Conservation (phyloP, 2,113 vertebrate genomes). For the Elephantulus edwardii region DNA sequence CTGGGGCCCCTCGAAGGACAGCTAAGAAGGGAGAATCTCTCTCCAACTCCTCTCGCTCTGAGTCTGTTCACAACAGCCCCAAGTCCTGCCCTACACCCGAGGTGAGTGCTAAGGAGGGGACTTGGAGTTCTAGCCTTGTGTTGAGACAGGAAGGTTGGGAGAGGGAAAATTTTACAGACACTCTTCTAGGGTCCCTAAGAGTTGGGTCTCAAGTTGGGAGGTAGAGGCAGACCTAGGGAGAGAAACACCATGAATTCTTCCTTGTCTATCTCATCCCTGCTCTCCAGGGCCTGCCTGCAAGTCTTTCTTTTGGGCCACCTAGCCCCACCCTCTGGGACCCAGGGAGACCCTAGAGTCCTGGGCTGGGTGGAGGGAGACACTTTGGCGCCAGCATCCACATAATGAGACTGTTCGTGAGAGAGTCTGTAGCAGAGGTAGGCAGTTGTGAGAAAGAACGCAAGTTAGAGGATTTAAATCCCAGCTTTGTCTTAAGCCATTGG, state of each 20-base stretch:
- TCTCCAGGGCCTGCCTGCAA: not conserved
- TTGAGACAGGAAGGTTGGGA: not conserved
- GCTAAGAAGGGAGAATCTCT: conserved; percentile 81
- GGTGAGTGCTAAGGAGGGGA: conserved; percentile 83
- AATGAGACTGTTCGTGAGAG: not conserved
- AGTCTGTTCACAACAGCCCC: conserved; percentile 91
- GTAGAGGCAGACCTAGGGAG: not conserved
- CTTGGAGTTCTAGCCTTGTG: not conserved
- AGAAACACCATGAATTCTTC: not conserved
- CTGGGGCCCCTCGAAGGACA: conserved; percentile 71
- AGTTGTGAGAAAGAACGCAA: not conserved
- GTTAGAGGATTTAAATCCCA: not conserved
- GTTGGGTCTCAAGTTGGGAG: not conserved
- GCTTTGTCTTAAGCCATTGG: not conserved
- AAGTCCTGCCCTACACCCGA: conserved; percentile 95
- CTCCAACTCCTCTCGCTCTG: conserved; percentile 86
- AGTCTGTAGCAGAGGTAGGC: not conserved
- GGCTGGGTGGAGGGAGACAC: conserved; percentile 28
- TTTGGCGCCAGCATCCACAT: not conserved
- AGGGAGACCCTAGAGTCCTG: conserved; percentile 15
- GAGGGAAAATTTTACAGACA: not conserved
- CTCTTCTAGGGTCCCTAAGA: not conserved
- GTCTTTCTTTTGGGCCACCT: not conserved
- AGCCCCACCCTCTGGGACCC: not conserved
- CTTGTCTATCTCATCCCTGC: not conserved